Evolutionary conservation across 37 sponge, comb jelly and placozoan species (phyloP).

Genomic region (Axinella damicornis): DNA sequence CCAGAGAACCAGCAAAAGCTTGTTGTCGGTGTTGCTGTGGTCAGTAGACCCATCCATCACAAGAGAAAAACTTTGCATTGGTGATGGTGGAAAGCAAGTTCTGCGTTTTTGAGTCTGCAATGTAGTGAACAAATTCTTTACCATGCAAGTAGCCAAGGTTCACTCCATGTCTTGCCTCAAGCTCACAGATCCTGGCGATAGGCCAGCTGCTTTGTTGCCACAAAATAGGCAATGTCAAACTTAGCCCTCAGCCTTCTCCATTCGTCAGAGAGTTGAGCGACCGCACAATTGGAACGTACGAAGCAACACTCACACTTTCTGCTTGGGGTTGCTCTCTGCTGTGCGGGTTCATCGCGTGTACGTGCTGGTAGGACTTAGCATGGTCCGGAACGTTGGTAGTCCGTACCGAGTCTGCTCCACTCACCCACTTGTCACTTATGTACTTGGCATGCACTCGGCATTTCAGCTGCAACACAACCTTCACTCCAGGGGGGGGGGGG

Average conservation of each 20-base stretch:
- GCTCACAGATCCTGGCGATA: slow-evolving; percentile 58
- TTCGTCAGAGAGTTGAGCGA: slow-evolving; percentile 44
- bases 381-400: slow-evolving; percentile 69
- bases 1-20: too few species aligned
- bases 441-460: slow-evolving; percentile 42
- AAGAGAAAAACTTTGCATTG: too few species aligned
- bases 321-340: slow-evolving; percentile 39
- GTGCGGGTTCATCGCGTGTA: slow-evolving; percentile 58
- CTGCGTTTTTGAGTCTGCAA: slow-evolving; percentile 66
- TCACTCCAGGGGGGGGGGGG: too few species aligned
- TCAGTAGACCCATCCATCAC: too few species aligned
- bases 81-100: too few species aligned
- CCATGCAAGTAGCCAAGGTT: slow-evolving; percentile 48
- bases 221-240: too few species aligned
- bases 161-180: slow-evolving; percentile 63
- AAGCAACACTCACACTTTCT: slow-evolving; percentile 32
- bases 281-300: slow-evolving; percentile 53
- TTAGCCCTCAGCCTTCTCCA: slow-evolving; percentile 42
- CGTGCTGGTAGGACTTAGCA: slow-evolving; percentile 56
- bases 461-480: slow-evolving; percentile 57
- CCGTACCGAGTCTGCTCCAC: slow-evolving; percentile 55
- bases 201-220: too few species aligned
- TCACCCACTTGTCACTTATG: slow-evolving; percentile 67
- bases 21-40: too few species aligned
- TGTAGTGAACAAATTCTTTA: slow-evolving; percentile 65